Percentiles rank a stretch among this genome's conserved stretches.
Evolutionary conservation across 2,113 vertebrate genomes (phyloP).

Genomic region (Cervus canadensis): DNA sequence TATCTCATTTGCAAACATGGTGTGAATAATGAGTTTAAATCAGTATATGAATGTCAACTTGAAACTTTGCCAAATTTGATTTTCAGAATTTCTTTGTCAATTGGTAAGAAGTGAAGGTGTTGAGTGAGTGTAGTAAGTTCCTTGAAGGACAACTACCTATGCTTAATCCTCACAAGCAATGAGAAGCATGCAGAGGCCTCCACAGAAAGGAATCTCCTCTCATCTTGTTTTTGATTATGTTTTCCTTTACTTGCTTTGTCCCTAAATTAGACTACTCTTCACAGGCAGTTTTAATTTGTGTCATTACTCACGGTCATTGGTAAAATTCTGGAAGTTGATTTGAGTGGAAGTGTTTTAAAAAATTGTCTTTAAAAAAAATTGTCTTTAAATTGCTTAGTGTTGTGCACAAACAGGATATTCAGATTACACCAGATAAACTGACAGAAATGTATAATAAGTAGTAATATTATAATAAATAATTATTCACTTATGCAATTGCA

Average conservation of each 20-base stretch:
- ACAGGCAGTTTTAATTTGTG: background rate
- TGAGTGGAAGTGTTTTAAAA: background rate
- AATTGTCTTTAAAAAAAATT: background rate
- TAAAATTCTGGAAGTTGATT: background rate
- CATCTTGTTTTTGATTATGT: background rate
- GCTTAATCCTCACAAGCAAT: background rate
- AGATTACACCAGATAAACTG: background rate
- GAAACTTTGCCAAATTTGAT: background rate
- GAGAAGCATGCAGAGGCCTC: accelerated
- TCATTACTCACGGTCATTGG: background rate
- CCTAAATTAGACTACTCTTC: background rate
- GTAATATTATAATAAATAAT: background rate
- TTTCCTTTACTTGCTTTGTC: background rate
- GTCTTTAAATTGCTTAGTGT: background rate
- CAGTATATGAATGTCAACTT: background rate
- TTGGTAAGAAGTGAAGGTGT: background rate
- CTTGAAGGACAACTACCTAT: background rate
- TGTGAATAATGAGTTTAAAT: background rate
- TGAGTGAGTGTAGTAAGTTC: accelerated
- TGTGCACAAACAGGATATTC: background rate
- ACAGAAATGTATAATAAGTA: background rate
- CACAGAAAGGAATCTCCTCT: background rate
- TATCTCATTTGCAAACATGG: background rate
- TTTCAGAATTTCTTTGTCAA: background rate
- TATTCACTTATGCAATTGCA: background rate